Percentiles rank a stretch among this genome's conserved stretches.
phyloP scores from a whole-genome alignment of 2,113 vertebrate species.

The Anolis sagrei region DNA sequence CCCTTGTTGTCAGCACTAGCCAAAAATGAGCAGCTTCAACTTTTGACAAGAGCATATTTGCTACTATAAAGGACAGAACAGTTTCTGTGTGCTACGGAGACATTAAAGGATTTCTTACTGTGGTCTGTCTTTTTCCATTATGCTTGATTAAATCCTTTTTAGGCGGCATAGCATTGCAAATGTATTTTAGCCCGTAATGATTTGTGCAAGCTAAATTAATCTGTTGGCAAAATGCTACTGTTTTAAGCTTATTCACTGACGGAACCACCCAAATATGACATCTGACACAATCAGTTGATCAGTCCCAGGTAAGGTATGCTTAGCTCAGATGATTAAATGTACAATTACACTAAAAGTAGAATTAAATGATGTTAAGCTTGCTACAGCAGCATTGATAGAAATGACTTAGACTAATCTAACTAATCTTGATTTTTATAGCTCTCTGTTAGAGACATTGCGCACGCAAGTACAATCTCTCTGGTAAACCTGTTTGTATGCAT shows the following conservation, averaged over 20 bases:
- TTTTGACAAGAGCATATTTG: slow-evolving; percentile 28
- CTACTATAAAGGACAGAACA: slow-evolving; percentile 21
- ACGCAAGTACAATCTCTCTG: slow-evolving; percentile 35
- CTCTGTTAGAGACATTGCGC: slow-evolving; percentile 38
- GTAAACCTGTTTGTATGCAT: slow-evolving; percentile 37
- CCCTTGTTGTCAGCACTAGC: slow-evolving; percentile 1
- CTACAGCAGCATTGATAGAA: slow-evolving; percentile 18
- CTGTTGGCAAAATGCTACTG: slow-evolving; percentile 48
- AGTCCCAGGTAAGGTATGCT: slow-evolving; percentile 51
- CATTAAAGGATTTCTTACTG: slow-evolving; percentile 41
- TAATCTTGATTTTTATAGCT: slow-evolving; percentile 15
- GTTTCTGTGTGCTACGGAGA: slow-evolving; percentile 18
- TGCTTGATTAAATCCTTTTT: slow-evolving; percentile 57
- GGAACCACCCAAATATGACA: slow-evolving; percentile 51
- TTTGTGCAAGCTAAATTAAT: slow-evolving; percentile 60
- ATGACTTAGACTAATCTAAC: slow-evolving; percentile 26
- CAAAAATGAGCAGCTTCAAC: slow-evolving; percentile 18
- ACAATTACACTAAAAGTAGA: slow-evolving; percentile 62
- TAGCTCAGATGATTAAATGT: slow-evolving; percentile 51
- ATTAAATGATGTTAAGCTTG: slow-evolving; percentile 55
- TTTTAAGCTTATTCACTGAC: slow-evolving; percentile 55
- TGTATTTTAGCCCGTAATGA: slow-evolving; percentile 55
- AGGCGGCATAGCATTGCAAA: slow-evolving; percentile 55
- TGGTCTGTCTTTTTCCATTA: slow-evolving; percentile 57
- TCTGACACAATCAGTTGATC: slow-evolving; percentile 49